Base-by-base conservation (phyloP, 2,888 invertebrate species). In the Drosophila ustulata region DNA sequence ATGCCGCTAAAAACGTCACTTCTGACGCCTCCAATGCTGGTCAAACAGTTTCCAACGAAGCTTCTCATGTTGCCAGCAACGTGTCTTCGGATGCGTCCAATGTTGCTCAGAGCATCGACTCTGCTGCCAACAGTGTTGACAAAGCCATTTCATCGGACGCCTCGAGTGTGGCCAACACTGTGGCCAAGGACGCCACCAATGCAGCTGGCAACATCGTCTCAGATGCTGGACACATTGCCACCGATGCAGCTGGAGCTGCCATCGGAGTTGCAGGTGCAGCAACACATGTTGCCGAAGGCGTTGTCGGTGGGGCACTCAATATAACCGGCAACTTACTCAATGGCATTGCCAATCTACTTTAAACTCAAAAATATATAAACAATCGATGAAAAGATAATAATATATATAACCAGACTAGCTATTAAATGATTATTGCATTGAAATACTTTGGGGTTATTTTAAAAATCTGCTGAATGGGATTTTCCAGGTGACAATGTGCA, bases 341-440 rank as follows among this genome's bases (percentile, higher is more conserved):
- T 6, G 59, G 41, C 8, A 11, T 73, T 47, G 68, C 43, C 9
- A 41, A 59, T 26, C 11, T 76, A 8, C 11, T 65, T 11, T 71
- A 59, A 46, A 18, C 6, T 18, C 18, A 8, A 13, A 9, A 43
- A 26, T 26, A 11, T 6, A 11, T 9, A 5, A 25, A 9, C 3
- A 32, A 11, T 6, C 23, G 3, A 37, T 6, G 8, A 25, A 25
- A 43, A 8, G 39, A 30, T 8, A 51, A 63, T 39, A 49, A 39
- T 13, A 49, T 3, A 8, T n/a, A 7, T 9, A 49, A n/a, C 6
- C 34, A 13, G 41, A 18, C 1, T 25, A 53, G n/a, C 25, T 56
- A 13, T 34, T 5, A 8, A 49, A 11, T 18, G 13, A 37, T 52
- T 26, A 39, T 34, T n/a, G 43, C 6, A 37, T 25, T 34, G n/a